Conservation (phyloP, 2,113 vertebrate genomes). For the Esox niger region DNA sequence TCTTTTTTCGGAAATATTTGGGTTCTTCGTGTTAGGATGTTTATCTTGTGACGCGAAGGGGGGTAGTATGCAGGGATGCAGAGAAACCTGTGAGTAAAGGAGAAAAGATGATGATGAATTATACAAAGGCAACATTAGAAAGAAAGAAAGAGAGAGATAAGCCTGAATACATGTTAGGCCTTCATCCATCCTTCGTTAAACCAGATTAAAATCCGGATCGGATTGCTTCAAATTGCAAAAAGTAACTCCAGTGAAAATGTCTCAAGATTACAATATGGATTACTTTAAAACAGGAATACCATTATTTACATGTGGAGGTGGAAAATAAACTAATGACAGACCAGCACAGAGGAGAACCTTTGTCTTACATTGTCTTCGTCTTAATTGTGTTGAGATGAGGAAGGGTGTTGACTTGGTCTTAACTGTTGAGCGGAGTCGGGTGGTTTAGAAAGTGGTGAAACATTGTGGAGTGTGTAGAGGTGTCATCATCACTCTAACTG, state of each 20-base stretch:
- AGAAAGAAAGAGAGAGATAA: conserved; percentile 1
- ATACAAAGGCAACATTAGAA: conserved; percentile 31
- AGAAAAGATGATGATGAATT: conserved; percentile 24
- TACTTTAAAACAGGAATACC: too few relatives aligned
- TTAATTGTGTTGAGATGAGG: too few relatives aligned
- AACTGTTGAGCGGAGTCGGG: conserved; percentile 31
- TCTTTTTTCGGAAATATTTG: conserved; percentile 68
- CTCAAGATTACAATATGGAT: background rate
- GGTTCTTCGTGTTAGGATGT: conserved; percentile 62
- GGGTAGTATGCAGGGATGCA: conserved; percentile 41
- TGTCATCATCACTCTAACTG: background rate
- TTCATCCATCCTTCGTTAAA: background rate
- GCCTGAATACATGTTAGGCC: background rate
- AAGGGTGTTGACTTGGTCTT: too few relatives aligned
- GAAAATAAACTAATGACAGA: too few relatives aligned
- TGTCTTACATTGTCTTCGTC: too few relatives aligned
- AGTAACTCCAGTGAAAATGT: background rate
- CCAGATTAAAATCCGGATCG: background rate
- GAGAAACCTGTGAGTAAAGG: conserved; percentile 39
- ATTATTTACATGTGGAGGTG: too few relatives aligned
- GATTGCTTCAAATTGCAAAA: background rate
- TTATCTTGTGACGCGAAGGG: conserved; percentile 60
- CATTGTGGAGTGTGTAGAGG: conserved; percentile 7
- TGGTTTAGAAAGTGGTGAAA: conserved; percentile 18
- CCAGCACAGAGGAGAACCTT: too few relatives aligned